phyloP scores from a whole-genome alignment of 2,888 invertebrate species.

The Brachyptera risi region DNA sequence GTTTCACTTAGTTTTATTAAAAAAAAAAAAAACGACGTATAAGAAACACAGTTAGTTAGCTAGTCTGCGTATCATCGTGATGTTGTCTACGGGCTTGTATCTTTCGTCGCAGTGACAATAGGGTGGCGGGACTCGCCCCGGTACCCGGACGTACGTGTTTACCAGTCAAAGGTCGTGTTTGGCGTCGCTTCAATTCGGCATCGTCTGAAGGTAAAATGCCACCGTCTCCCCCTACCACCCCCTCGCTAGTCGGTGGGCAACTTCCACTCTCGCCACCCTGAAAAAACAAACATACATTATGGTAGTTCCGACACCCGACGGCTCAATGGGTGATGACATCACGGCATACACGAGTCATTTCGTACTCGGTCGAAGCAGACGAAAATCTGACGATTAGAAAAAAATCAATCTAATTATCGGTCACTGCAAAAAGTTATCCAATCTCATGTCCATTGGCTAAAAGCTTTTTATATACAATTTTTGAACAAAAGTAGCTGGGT shows the following conservation, averaged over 20 bases:
- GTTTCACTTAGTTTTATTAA: too few relatives aligned
- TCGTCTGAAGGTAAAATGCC: constrained; percentile 16
- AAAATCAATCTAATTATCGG: too few relatives aligned
- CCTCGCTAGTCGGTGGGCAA: constrained; percentile 2
- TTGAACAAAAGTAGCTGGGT: too few relatives aligned
- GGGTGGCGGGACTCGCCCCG: constrained; percentile 44
- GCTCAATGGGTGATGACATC: too few relatives aligned
- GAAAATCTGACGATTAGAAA: too few relatives aligned
- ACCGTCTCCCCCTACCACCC: neutral
- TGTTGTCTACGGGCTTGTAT: constrained; percentile 43
- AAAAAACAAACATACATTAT: constrained; percentile 15
- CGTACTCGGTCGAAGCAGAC: too few relatives aligned
- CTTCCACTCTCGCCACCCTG: constrained; percentile 13
- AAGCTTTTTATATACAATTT: too few relatives aligned
- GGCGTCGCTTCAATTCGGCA: constrained; percentile 25
- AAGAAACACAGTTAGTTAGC: too few relatives aligned
- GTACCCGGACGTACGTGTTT: constrained; percentile 46
- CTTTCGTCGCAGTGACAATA: constrained; percentile 44
- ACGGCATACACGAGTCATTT: too few relatives aligned
- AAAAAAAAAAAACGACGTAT: too few relatives aligned
- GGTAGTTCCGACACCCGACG: neutral
- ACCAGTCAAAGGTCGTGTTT: constrained; percentile 43
- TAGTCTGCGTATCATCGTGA: constrained; percentile 20
- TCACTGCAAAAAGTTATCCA: too few relatives aligned
- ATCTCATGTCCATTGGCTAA: too few relatives aligned